A percentile compares a stretch with the other conserved stretches of the same genome.
These are phyloP conservation scores for Dynastes hyllus DNA, from an alignment of 2,888 invertebrate genomes.

Conservation along the genomic window DNA sequence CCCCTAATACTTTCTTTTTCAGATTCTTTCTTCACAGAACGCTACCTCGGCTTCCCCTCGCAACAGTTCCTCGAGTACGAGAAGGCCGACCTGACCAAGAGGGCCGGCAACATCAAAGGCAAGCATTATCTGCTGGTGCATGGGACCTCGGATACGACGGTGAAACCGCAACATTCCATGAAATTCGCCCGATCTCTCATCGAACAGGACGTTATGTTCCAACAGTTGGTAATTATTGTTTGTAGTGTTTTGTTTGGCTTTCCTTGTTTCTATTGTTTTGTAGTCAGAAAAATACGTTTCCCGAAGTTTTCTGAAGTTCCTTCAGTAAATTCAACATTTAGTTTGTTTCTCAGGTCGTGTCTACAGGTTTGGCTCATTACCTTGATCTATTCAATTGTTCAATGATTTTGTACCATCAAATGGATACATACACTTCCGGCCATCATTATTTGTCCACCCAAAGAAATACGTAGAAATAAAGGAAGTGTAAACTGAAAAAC, in stretches of 20 bases:
- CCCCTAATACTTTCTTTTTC: slow-evolving; percentile 56
- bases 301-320: too few relatives aligned
- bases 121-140: slow-evolving; percentile 82
- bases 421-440: too few relatives aligned
- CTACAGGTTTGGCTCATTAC: too few relatives aligned
- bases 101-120: slow-evolving; percentile 83
- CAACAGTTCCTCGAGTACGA: slow-evolving; percentile 82
- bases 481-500: too few relatives aligned
- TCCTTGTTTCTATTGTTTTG: too few relatives aligned
- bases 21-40: slow-evolving; percentile 94
- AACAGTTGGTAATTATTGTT: slow-evolving; percentile 81
- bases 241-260: not conserved
- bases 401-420: too few relatives aligned
- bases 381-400: too few relatives aligned
- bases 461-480: too few relatives aligned
- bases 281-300: too few relatives aligned
- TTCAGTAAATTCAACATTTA: too few relatives aligned
- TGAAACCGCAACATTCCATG: slow-evolving; percentile 91
- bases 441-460: too few relatives aligned
- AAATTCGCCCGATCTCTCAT: slow-evolving; percentile 88
- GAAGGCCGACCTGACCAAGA: slow-evolving; percentile 85
- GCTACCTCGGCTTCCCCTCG: slow-evolving; percentile 85
- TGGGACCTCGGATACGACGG: slow-evolving; percentile 88
- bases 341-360: too few relatives aligned
- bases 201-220: slow-evolving; percentile 86